Evolutionary conservation across 1,140 invertebrate genomes (phyloP), one percentile per base, ranked within the genome.

Genomic region (Manduca sexta): DNA sequence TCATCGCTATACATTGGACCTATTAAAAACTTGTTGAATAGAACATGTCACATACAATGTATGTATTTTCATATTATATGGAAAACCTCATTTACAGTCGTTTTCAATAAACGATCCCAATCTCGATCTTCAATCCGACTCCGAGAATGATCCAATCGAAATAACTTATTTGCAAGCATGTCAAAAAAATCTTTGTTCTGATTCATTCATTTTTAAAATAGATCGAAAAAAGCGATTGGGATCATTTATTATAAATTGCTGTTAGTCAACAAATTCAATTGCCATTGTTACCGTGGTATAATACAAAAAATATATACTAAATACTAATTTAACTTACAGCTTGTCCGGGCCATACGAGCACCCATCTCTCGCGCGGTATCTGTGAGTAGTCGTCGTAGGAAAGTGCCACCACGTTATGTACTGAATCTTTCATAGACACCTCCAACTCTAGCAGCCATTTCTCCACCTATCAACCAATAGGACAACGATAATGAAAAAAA

Each of bases 381-480:
- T 84, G 88, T 0, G 87, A 62, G 72, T 97, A 98, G 16, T 90
- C 92, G 41, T 89, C 84, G 44, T 92, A 90, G 0, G 92, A 89
- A 15, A 85, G 69, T 0, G 83, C 52, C 31, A 93, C 90, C 69
- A 89, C 90, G 34, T 92, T 89, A 69, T 94, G 92, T 1, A 99
- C 88, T 21, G 95, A 97, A 44, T 91, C 91, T 68, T 97, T 95
- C 96, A 99, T 99, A 35, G 91, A 89, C n/a, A 64, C 75, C 84
- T 99, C 97, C 15, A 99, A 85, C 69, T 98, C 94, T 1, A 96
- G 76, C 2, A 99, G 87, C 97, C 97, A 99, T 87, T 98, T 98
- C 84, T 99, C 98, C 0, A 99, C 86, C 84, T 45, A 8, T 18
- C 8, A 6, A 12, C 13, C 4, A 31, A 31, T n/a, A 18, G n/a